phyloP scores from a whole-genome alignment of 2,797 vertebrate species.

The Sebastes hubbsi region DNA sequence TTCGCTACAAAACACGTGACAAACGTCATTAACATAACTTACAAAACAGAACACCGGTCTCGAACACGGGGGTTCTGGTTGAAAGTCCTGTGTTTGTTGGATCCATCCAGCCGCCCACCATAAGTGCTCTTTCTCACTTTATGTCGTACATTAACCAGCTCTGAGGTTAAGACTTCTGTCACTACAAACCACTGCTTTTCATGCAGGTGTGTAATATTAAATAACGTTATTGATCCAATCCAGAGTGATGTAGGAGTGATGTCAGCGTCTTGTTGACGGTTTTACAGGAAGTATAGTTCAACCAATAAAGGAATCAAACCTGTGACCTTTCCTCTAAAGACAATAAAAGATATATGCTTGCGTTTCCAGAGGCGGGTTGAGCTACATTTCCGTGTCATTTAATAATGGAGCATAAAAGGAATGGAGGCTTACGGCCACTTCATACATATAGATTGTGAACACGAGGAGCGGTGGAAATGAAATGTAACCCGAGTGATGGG shows the following conservation, averaged over 20 bases:
- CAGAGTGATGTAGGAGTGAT: not conserved
- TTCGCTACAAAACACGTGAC: too few relatives aligned
- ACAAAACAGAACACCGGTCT: too few relatives aligned
- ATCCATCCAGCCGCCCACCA: too few relatives aligned
- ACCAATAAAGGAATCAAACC: not conserved
- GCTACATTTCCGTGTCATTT: not conserved
- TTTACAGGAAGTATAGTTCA: not conserved
- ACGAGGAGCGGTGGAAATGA: not conserved
- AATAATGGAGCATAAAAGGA: not conserved
- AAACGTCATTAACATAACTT: too few relatives aligned
- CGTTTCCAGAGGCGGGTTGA: not conserved
- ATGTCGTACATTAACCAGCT: too few relatives aligned
- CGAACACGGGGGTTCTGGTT: accelerated
- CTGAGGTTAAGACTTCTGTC: too few relatives aligned
- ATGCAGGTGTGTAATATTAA: too few relatives aligned
- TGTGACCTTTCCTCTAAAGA: not conserved
- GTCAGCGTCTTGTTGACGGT: not conserved
- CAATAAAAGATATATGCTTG: not conserved
- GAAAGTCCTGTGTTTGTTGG: too few relatives aligned
- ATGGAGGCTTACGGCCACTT: not conserved
- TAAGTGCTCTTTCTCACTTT: too few relatives aligned
- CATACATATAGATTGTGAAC: not conserved
- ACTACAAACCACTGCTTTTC: too few relatives aligned
- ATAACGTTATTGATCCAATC: not conserved
- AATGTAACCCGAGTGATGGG: conserved; percentile 2